Evolutionary conservation across 2,797 vertebrate genomes (phyloP).

Genomic region (Siniperca scherzeri): DNA sequence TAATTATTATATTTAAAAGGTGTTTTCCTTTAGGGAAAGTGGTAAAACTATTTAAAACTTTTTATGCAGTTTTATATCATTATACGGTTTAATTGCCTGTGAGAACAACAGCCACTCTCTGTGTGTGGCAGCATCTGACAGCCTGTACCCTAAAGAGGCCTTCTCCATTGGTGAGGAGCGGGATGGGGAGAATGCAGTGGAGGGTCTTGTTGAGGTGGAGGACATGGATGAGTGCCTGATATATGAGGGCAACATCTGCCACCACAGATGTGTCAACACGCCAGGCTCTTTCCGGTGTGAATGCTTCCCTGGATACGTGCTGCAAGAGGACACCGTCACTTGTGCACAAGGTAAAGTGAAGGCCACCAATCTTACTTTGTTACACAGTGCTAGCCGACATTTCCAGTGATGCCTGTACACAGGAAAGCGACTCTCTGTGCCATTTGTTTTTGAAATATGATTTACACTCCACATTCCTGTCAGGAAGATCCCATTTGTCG

Average conservation of each 20-base stretch:
- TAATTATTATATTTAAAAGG: conserved; percentile 23
- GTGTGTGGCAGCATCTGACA: conserved; percentile 87
- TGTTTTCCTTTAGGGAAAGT: not conserved
- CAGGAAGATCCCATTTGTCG: conserved; percentile 65
- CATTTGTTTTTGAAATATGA: conserved; percentile 53
- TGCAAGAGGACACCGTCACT: conserved; percentile 87
- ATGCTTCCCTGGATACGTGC: conserved; percentile 88
- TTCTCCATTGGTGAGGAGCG: conserved; percentile 87
- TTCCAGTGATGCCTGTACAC: conserved; percentile 30
- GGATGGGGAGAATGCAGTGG: conserved; percentile 87
- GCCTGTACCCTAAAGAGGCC: conserved; percentile 86
- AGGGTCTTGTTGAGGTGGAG: conserved; percentile 82
- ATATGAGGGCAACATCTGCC: conserved; percentile 88
- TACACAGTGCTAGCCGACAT: conserved; percentile 22
- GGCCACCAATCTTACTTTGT: conserved; percentile 29
- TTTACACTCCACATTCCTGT: conserved; percentile 45
- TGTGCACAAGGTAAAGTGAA: conserved; percentile 87
- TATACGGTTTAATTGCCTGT: not conserved
- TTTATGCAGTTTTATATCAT: not conserved
- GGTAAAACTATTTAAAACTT: not conserved
- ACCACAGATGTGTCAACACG: conserved; percentile 88
- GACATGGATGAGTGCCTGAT: conserved; percentile 92
- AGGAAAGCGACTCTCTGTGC: conserved; percentile 22
- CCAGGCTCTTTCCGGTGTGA: conserved; percentile 90
- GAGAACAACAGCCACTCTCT: conserved; percentile 9